Conservation (phyloP, 2,113 vertebrate genomes). For the Colius striatus region DNA sequence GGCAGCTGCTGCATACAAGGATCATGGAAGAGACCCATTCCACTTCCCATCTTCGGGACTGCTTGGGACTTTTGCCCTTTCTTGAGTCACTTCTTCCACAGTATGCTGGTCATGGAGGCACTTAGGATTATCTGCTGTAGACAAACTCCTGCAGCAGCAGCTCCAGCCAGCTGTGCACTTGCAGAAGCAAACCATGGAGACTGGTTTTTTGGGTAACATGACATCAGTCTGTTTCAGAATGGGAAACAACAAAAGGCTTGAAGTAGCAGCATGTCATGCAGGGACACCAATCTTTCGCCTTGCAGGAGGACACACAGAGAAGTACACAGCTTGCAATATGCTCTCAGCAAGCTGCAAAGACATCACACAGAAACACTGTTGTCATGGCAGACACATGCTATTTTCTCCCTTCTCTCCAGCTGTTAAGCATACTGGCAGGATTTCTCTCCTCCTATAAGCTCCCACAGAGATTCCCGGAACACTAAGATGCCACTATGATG, state of each 20-base stretch:
- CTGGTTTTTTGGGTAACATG: background rate
- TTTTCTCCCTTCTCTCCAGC: background rate
- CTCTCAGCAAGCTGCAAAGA: background rate
- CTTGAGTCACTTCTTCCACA: background rate
- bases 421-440: background rate
- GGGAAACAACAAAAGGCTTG: background rate
- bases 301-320: background rate
- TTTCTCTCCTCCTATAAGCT: background rate
- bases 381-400: background rate
- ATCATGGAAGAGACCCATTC: background rate
- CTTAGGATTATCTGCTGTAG: background rate
- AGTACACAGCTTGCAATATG: fast-evolving
- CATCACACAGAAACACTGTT: background rate
- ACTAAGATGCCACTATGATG: background rate
- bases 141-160: background rate
- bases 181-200: background rate
- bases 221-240: background rate
- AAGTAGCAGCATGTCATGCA: background rate
- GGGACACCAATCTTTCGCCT: background rate
- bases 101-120: background rate
- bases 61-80: background rate
- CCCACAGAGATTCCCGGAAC: background rate
- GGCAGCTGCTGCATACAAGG: background rate
- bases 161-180: background rate
- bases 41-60: background rate